These are phyloP conservation scores for Lysiphlebus fabarum DNA, from an alignment of 1,140 invertebrate genomes.

Conservation along the genomic window DNA sequence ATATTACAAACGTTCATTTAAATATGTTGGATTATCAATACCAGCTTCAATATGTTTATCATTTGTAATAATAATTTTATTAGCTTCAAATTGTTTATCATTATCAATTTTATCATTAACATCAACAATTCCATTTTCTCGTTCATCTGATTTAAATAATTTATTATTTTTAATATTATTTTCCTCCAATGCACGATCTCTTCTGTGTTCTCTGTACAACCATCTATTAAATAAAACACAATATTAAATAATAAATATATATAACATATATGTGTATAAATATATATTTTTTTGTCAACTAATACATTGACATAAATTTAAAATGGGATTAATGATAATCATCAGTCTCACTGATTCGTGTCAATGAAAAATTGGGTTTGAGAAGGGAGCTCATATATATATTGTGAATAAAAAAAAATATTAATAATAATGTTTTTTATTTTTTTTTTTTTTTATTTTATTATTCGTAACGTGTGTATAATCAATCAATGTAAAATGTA, in stretches of 20 bases:
- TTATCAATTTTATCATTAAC: conserved; percentile 19
- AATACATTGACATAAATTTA: neutral
- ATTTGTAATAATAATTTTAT: conserved; percentile 22
- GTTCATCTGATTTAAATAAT: conserved; percentile 24
- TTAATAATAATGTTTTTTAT: neutral
- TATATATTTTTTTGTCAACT: neutral
- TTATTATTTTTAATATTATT: conserved; percentile 33
- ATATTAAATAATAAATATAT: conserved; percentile 9
- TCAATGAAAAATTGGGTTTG: conserved; percentile 18
- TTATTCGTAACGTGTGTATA: conserved; percentile 12
- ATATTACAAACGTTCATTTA: conserved; percentile 27
- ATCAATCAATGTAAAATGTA: conserved; percentile 27
- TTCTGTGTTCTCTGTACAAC: conserved; percentile 60
- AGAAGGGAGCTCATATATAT: conserved; percentile 3
- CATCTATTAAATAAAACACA: conserved; percentile 48
- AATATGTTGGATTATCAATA: conserved; percentile 38
- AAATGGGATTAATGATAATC: conserved; percentile 20
- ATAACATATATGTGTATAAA: no score
- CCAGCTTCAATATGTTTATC: conserved; percentile 29
- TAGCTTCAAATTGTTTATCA: conserved; percentile 18
- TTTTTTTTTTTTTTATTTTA: no score
- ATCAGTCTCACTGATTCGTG: conserved; percentile 14
- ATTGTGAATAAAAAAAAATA: neutral
- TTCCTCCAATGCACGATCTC: conserved; percentile 41
- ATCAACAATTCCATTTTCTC: conserved; percentile 21